phyloP scores from a whole-genome alignment of 1,140 invertebrate genomes.

The Caenorhabditis brenneri region DNA sequence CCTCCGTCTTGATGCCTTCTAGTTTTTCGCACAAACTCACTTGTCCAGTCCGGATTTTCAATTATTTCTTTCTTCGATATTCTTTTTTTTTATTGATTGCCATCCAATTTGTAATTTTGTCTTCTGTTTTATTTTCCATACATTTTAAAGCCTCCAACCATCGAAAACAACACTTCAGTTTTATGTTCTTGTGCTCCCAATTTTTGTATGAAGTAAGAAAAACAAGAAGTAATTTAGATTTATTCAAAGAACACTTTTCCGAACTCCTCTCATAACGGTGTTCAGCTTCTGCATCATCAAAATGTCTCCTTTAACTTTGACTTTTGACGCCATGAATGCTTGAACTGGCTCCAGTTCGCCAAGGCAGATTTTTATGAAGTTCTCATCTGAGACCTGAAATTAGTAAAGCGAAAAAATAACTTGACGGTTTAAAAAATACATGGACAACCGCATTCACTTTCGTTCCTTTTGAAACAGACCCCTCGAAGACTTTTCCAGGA shows the following conservation, averaged over 20 bases:
- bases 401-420: too few species aligned
- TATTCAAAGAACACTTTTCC: neutral
- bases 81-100: neutral
- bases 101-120: neutral
- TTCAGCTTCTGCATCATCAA: neutral
- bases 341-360: neutral
- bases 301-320: neutral
- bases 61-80: neutral
- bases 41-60: neutral
- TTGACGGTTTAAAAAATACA: too few species aligned
- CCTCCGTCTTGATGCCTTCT: constrained; percentile 1
- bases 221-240: too few species aligned
- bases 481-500: too few species aligned
- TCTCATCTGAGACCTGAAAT: too few species aligned
- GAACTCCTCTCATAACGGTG: neutral
- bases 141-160: neutral
- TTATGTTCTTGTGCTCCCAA: neutral
- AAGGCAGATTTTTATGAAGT: too few species aligned
- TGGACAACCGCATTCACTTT: too few species aligned
- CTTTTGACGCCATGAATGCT: neutral
- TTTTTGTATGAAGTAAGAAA: too few species aligned
- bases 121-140: neutral
- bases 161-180: neutral
- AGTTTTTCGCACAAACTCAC: constrained; percentile 18
- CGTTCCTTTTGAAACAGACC: too few species aligned